Percentiles rank a stretch among this genome's conserved stretches.
Evolutionary conservation across 64 coral and sea anemone species (phyloP).

Genomic region (Hydrozoanthus tunicans): DNA sequence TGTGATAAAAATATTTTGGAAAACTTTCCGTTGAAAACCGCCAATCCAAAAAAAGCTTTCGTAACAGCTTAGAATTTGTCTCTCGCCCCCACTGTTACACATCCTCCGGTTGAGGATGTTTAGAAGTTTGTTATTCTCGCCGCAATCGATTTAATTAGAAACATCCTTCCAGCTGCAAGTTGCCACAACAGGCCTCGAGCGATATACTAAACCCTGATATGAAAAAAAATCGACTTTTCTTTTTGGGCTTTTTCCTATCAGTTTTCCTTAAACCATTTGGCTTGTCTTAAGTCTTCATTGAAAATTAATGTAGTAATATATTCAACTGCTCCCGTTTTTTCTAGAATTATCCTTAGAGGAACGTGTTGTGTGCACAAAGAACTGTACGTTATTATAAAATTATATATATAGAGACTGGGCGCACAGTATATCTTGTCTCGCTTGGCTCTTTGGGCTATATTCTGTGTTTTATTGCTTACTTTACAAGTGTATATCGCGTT

Average conservation of each 20-base stretch:
- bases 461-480: background rate
- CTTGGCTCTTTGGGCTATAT: background rate
- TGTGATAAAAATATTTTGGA: background rate
- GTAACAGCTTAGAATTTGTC: background rate
- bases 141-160: slow-evolving; percentile 32
- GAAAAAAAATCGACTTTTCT: background rate
- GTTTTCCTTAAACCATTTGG: background rate
- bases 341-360: too few relatives aligned
- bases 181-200: background rate
- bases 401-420: background rate
- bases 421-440: background rate
- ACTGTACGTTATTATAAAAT: background rate
- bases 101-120: slow-evolving; percentile 33
- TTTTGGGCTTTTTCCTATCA: background rate
- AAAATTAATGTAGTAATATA: too few relatives aligned
- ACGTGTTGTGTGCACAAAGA: too few relatives aligned
- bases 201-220: background rate
- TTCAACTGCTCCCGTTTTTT: too few relatives aligned
- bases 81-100: background rate
- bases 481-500: background rate
- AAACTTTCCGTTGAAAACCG: background rate
- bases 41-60: background rate
- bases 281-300: background rate
- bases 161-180: slow-evolving; percentile 13
- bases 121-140: slow-evolving; percentile 18